A percentile compares a stretch with the other conserved stretches of the same genome.
These are phyloP conservation scores for Timema cristinae DNA, from an alignment of 2,888 invertebrate species.

Conservation along the genomic window DNA sequence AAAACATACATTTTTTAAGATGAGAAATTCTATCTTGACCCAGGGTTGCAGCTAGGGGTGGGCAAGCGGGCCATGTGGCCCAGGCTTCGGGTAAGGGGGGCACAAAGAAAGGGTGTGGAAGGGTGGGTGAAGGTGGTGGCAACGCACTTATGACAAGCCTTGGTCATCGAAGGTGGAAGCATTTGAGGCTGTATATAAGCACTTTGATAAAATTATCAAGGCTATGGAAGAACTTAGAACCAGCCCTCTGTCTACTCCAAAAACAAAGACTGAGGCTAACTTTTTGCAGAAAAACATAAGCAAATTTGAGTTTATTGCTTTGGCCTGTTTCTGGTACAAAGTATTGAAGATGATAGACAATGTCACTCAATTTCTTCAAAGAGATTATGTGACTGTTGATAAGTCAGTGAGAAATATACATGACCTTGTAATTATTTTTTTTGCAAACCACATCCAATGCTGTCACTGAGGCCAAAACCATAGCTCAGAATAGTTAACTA, in stretches of 20 bases:
- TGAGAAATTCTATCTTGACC: too few relatives aligned
- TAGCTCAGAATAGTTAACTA: slow-evolving; percentile 2
- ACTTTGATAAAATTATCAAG: slow-evolving; percentile 5
- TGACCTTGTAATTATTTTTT: not conserved
- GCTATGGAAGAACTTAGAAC: not conserved
- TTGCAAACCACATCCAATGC: slow-evolving; percentile 1
- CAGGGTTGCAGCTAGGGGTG: too few relatives aligned
- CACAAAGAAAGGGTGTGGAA: too few relatives aligned
- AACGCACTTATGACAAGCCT: too few relatives aligned
- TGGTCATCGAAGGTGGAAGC: not conserved
- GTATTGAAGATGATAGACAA: not conserved
- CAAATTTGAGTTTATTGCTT: not conserved
- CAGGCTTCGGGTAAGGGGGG: too few relatives aligned
- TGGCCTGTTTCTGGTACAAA: not conserved
- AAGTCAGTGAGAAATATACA: slow-evolving; percentile 10
- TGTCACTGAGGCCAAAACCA: slow-evolving; percentile 1
- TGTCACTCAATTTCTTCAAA: not conserved
- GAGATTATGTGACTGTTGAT: slow-evolving; percentile 5
- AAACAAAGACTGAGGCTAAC: slow-evolving; percentile 8
- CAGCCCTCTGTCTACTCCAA: not conserved
- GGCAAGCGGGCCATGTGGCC: too few relatives aligned
- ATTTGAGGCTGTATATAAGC: not conserved
- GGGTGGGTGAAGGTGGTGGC: too few relatives aligned
- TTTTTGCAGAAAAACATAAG: not conserved
- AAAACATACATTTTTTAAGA: too few relatives aligned